Evolutionary conservation across 1,140 invertebrate genomes (phyloP), one percentile per base, ranked within the genome.

Genomic region (Drosophila rufa): DNA sequence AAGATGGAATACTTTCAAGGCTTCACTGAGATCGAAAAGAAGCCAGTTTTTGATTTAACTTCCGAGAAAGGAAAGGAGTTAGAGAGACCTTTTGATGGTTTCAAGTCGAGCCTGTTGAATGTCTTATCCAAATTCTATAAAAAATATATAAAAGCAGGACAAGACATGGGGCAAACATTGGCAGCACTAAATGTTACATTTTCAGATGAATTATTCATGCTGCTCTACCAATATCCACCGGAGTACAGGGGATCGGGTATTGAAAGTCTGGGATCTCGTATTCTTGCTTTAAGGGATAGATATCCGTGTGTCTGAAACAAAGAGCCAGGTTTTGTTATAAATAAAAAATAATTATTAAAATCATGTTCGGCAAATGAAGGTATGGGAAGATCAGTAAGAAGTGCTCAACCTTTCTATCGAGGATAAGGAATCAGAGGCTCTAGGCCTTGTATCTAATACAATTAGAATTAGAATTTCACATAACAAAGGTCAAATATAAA

Each of bases 1-100:
- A 68, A 65, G 15, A 42, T 65, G 4, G 46, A 30, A 17, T 68
- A 64, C 36, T 14, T 50, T 14, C 15, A 36, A n/a, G 46, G 19
- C 17, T 51, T 68, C 3, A 12, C 6, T 15, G 19, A 33, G 7
- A 1, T 0, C 9, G 33, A 11, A 25, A 17, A n/a, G 0, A n/a
- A 7, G 1, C 65, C 46, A 14, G 6, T 8, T 14, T 12, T 67
- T 15, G 58, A 19, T 47, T 11, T 33, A 1, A 14, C 12, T 12
- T 14, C 58, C 3, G 58, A 30, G 4, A 50, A 50, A 14, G 45
- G 14, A 0, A 40, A 33, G 15, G 22, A 22, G 14, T 65, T 17
- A 40, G 8, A 12, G 0, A 17, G 15, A 0, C 36, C 17, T 0
- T 0, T 64, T 6, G 6, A 14, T n/a, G 25, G n/a, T 25, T 66